A percentile compares a stretch with the other conserved stretches of the same genome.
phyloP scores from a whole-genome alignment of 2,113 vertebrate genomes.

The Varanus komodoensis region DNA sequence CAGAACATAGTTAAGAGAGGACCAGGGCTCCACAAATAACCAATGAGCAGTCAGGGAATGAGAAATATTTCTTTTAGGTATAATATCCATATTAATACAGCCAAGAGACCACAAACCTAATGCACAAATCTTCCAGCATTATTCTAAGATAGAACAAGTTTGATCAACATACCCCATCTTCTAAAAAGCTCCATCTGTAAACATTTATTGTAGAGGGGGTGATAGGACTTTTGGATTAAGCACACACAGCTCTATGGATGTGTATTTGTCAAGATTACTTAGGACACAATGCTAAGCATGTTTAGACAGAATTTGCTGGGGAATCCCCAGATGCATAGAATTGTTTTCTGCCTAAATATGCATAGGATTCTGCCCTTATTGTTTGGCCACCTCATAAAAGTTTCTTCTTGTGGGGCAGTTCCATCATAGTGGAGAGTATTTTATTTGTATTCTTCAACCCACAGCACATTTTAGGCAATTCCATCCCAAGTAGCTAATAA shows the following conservation, averaged over 20 bases:
- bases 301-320: no score
- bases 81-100: no score
- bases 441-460: neutral
- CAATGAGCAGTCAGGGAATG: neutral
- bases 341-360: no score
- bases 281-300: no score
- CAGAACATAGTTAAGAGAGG: neutral
- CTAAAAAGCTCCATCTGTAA: neutral
- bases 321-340: no score
- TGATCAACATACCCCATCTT: neutral
- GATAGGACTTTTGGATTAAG: neutral
- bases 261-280: neutral
- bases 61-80: neutral
- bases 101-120: neutral
- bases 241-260: neutral
- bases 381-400: neutral
- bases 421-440: neutral
- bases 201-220: neutral
- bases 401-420: neutral
- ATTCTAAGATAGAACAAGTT: neutral
- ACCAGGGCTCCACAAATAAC: no score
- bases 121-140: neutral
- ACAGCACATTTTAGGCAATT: neutral
- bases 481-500: neutral
- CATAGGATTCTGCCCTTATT: no score